Conservation (phyloP, 2,888 invertebrate genomes). For the Cetonia aurata region DNA sequence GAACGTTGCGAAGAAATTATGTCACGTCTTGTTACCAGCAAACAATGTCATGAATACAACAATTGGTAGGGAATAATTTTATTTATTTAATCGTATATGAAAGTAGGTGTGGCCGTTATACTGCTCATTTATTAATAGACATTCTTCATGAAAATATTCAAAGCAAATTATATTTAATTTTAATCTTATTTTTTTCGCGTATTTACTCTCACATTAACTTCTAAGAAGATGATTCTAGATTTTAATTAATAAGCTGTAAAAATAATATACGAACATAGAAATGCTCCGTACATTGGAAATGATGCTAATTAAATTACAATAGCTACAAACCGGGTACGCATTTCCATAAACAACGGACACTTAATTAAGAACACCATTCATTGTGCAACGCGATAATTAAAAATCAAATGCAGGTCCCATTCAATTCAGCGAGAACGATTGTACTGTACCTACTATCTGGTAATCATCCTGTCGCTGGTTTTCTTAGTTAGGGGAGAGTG, state of each 20-base stretch:
- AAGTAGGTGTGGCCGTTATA: no score
- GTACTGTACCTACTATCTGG: conserved; percentile 22
- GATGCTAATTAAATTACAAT: conserved; percentile 44
- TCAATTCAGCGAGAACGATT: conserved; percentile 34
- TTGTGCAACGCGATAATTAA: conserved; percentile 46
- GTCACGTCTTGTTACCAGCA: no score
- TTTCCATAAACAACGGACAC: conserved; percentile 37
- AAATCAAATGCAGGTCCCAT: conserved; percentile 48
- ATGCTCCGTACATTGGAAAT: conserved; percentile 11
- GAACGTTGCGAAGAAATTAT: no score
- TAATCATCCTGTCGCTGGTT: conserved; percentile 25
- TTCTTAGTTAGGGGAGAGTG: conserved; percentile 45
- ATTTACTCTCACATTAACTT: no score
- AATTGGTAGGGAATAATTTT: no score
- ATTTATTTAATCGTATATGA: no score
- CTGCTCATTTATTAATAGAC: no score
- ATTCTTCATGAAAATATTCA: no score
- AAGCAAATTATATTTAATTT: no score
- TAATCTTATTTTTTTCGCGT: no score
- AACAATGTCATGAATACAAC: no score
- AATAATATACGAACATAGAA: not conserved
- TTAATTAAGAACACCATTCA: conserved; percentile 41
- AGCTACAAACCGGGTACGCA: conserved; percentile 27
- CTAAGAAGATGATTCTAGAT: not conserved
- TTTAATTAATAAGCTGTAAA: conserved; percentile 8